Evolutionary conservation across 2,888 invertebrate species (phyloP).

Genomic region (Andrena bucephala): DNA sequence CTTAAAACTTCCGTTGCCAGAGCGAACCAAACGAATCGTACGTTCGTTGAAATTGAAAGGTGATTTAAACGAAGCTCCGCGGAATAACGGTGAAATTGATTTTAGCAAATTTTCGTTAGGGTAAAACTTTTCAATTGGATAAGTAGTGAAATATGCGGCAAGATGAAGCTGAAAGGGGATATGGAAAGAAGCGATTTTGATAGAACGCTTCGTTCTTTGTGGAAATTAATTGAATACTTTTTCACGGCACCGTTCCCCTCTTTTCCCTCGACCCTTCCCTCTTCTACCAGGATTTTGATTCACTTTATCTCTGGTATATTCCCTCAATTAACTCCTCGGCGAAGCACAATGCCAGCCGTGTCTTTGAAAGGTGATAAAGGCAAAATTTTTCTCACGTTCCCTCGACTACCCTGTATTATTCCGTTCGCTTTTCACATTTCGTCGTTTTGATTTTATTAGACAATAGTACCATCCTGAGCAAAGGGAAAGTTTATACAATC

Average conservation of each 20-base stretch:
- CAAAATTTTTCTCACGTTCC: neutral
- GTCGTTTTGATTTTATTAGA: neutral
- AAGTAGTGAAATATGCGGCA: slow-evolving; percentile 13
- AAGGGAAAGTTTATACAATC: too few species aligned
- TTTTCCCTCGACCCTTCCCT: neutral
- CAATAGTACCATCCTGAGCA: neutral
- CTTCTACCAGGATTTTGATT: neutral
- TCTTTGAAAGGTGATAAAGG: slow-evolving; percentile 4
- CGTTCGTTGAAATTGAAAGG: neutral
- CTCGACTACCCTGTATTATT: neutral
- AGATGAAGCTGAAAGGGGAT: slow-evolving; percentile 29
- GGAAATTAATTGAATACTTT: slow-evolving; percentile 17
- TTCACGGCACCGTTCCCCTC: too few species aligned
- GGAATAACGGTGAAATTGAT: neutral
- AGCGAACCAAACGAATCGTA: slow-evolving; percentile 1
- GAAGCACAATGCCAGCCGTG: neutral
- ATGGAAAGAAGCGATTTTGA: neutral
- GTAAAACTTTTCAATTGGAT: neutral
- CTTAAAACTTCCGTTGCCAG: slow-evolving; percentile 1
- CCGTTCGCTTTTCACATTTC: slow-evolving; percentile 1
- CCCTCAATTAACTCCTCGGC: neutral
- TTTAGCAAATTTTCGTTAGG: neutral
- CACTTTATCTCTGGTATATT: neutral
- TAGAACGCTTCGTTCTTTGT: slow-evolving; percentile 6
- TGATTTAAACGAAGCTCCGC: neutral